Base-by-base conservation (phyloP, 2,797 vertebrate genomes). In the Syncerus caffer region DNA sequence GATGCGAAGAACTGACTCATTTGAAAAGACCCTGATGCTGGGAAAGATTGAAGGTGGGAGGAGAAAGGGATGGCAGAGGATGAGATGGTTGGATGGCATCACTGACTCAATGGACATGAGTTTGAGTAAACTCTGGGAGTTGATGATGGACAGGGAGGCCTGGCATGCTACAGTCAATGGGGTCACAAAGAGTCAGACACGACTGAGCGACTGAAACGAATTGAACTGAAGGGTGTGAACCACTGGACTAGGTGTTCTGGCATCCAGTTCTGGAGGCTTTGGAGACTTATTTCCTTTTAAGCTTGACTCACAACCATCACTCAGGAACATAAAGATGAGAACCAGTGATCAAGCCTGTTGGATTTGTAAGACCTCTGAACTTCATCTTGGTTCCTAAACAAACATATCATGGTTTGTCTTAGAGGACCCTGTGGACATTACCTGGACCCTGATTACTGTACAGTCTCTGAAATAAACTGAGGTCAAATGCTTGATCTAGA, bases 211-310 rank as follows among this genome's bases (percentile, higher is more conserved):
- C 42, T 42, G 42, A 2, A 67, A 17, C 34, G 64, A 34, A n/a
- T 15, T 64, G 62, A n/a, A 21, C n/a, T 67, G 64, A 96, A 25
- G 50, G 53, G 60, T 87, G 27, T 93, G 45, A 97, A 86, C 19
- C 23, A 60, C 0, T 92, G 58, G 55, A 92, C 15, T 58, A 74
- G 38, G 87, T 93, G 17, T 76, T 76, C 74, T 89, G 74, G 34
- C 25, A 67, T 47, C 67, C 76, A 64, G 29, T 23, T 78, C 19
- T 90, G 55, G 45, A 90, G 55, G 45, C 47, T 93, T 57, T 60
- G 57, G n/a, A 97, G 27, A 89, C 21, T 15, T 76, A 82, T 85
- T 97, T 95, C 50, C 31, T 84, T 91, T 95, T 55, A 85, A 82
- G 60, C 12, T 60, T 58, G 82, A 19, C 23, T 94, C 10, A 96